Conservation (phyloP, 2,888 invertebrate genomes). For the Aproaerema taeniolella region DNA sequence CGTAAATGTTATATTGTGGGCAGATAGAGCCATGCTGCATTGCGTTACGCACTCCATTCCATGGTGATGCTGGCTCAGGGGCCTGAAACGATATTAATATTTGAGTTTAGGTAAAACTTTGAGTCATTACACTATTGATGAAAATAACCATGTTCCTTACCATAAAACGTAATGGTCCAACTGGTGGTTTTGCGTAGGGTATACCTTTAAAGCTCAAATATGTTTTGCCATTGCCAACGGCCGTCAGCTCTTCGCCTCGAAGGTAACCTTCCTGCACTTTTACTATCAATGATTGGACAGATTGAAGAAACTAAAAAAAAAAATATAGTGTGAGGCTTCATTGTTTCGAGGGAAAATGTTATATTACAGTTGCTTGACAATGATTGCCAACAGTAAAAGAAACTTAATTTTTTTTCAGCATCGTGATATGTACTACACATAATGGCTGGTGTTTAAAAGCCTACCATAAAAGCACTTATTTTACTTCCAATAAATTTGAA, state of each 20-base stretch:
- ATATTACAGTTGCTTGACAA: too few species aligned
- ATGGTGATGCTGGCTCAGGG: slow-evolving; percentile 35
- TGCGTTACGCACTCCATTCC: slow-evolving; percentile 41
- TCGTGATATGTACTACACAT: too few species aligned
- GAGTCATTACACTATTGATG: background rate
- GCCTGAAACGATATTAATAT: slow-evolving; percentile 33
- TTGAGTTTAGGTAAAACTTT: too few species aligned
- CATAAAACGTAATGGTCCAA: background rate
- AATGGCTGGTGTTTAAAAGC: too few species aligned
- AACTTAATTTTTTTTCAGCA: too few species aligned
- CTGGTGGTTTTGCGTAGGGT: background rate
- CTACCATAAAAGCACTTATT: too few species aligned
- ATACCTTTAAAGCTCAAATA: background rate
- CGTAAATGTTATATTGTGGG: slow-evolving; percentile 35
- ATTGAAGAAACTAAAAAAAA: background rate
- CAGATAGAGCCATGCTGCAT: slow-evolving; percentile 37
- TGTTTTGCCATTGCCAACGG: background rate
- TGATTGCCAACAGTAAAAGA: too few species aligned
- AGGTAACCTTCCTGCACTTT: background rate
- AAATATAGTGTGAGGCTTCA: too few species aligned
- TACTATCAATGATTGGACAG: background rate
- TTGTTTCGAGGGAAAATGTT: too few species aligned
- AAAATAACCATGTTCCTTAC: too few species aligned
- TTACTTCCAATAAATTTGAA: too few species aligned
- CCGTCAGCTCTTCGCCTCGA: background rate